phyloP scores from a whole-genome alignment of 2,888 invertebrate species.

The Ptychoptera albimana region DNA sequence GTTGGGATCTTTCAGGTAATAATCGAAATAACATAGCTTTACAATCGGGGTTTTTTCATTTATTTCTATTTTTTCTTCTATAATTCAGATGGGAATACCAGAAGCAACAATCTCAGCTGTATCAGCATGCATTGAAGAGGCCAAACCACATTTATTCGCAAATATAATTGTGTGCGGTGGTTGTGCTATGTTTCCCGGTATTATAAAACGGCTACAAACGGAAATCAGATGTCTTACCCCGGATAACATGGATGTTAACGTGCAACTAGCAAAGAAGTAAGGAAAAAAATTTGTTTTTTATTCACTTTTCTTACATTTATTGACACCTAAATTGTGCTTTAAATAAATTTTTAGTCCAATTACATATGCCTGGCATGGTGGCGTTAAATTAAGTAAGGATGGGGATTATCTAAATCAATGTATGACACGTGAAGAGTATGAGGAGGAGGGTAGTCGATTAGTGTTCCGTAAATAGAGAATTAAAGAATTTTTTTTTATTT shows the following conservation, averaged over 20 bases:
- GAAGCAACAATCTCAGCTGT: conserved; percentile 73
- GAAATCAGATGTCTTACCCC: conserved; percentile 69
- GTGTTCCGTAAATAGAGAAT: conserved; percentile 41
- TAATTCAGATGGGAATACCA: conserved; percentile 80
- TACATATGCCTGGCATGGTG: conserved; percentile 82
- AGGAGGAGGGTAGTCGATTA: conserved; percentile 59
- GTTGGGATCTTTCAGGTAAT: conserved; percentile 59
- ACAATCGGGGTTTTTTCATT: neutral
- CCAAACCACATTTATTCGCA: conserved; percentile 59
- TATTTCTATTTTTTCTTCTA: neutral
- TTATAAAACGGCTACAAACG: conserved; percentile 55
- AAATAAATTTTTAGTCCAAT: conserved; percentile 41
- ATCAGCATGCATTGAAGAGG: conserved; percentile 52
- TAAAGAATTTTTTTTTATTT: neutral
- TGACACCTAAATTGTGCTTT: neutral
- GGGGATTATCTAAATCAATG: conserved; percentile 53
- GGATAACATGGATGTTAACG: conserved; percentile 58
- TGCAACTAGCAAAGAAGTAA: conserved; percentile 48
- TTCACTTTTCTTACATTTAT: conserved; percentile 4
- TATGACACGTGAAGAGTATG: conserved; percentile 73
- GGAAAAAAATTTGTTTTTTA: neutral
- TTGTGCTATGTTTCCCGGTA: conserved; percentile 64
- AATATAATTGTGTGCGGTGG: conserved; percentile 81
- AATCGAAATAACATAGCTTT: neutral
- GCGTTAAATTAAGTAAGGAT: conserved; percentile 55